Conservation (phyloP, 2,797 vertebrate species). For the Cyclopterus lumpus region DNA sequence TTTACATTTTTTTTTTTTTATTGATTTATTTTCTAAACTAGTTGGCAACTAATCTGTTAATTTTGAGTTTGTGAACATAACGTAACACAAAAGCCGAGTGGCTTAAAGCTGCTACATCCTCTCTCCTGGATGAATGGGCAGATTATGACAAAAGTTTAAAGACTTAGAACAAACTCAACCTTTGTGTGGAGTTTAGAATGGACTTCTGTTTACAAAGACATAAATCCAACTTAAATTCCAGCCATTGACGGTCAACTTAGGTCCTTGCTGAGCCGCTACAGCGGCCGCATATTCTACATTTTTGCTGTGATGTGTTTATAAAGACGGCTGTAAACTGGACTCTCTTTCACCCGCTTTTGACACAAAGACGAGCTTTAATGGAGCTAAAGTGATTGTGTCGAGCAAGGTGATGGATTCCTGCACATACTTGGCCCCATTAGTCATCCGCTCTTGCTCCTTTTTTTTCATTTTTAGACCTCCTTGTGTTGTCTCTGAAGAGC, state of each 20-base stretch:
- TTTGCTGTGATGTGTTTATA: conserved; percentile 76
- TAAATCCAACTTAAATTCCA: conserved; percentile 69
- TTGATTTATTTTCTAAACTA: background rate
- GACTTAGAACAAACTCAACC: conserved; percentile 45
- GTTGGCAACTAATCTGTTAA: background rate
- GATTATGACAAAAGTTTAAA: conserved; percentile 35
- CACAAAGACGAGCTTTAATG: conserved; percentile 69
- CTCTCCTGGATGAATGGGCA: conserved; percentile 36
- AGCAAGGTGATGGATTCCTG: conserved; percentile 69
- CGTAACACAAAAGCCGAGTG: background rate
- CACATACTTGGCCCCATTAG: conserved; percentile 68
- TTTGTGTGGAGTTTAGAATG: conserved; percentile 49
- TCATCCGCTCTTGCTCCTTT: conserved; percentile 64
- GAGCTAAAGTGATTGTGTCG: conserved; percentile 70
- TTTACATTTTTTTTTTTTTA: too few species aligned
- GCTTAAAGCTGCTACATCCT: background rate
- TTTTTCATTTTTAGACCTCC: conserved; percentile 30
- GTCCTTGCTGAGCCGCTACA: conserved; percentile 53
- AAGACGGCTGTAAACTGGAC: conserved; percentile 59
- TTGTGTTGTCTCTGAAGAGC: conserved; percentile 36
- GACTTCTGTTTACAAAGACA: conserved; percentile 74
- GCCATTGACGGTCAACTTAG: conserved; percentile 68
- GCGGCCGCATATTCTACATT: conserved; percentile 71
- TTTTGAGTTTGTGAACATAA: background rate
- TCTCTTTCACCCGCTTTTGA: conserved; percentile 24